Percentiles rank a stretch among this genome's conserved stretches.
Evolutionary conservation across 2,888 invertebrate genomes (phyloP).

Genomic region (Ochropacha duplaris): DNA sequence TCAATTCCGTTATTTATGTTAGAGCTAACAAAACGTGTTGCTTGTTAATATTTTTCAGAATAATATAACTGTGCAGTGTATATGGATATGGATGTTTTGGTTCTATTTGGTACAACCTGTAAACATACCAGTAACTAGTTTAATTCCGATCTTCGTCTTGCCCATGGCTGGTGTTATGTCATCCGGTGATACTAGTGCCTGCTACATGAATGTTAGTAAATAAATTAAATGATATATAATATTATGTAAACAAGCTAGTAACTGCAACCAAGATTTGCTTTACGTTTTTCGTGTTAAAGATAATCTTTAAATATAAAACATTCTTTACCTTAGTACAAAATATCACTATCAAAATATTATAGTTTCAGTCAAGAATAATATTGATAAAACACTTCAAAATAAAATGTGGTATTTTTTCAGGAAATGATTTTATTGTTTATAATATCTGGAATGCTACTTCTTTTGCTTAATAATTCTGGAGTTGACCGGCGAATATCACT

Average conservation of each 20-base stretch:
- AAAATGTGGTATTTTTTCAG: constrained; percentile 42
- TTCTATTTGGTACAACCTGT: constrained; percentile 54
- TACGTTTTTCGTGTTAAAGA: too few relatives aligned
- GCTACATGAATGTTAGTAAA: constrained; percentile 56
- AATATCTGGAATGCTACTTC: constrained; percentile 46
- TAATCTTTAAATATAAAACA: too few relatives aligned
- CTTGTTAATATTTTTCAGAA: constrained; percentile 30
- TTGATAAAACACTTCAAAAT: too few relatives aligned
- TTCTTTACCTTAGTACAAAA: too few relatives aligned
- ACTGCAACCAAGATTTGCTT: too few relatives aligned
- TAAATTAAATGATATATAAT: neutral
- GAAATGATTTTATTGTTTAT: constrained; percentile 50
- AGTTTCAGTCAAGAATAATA: too few relatives aligned
- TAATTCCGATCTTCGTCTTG: constrained; percentile 53
- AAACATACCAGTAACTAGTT: constrained; percentile 37
- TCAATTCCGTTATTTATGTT: too few relatives aligned
- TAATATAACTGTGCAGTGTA: constrained; percentile 29
- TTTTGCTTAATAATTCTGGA: constrained; percentile 59
- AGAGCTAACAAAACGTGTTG: too few relatives aligned
- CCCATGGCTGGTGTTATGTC: constrained; percentile 49
- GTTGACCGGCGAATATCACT: constrained; percentile 55
- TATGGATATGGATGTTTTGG: constrained; percentile 56
- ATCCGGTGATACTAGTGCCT: constrained; percentile 20
- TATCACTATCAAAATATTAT: too few relatives aligned
- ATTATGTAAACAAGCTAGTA: too few relatives aligned